phyloP scores from a whole-genome alignment of 23 tunicate genomes.

The Ciona savignyi region DNA sequence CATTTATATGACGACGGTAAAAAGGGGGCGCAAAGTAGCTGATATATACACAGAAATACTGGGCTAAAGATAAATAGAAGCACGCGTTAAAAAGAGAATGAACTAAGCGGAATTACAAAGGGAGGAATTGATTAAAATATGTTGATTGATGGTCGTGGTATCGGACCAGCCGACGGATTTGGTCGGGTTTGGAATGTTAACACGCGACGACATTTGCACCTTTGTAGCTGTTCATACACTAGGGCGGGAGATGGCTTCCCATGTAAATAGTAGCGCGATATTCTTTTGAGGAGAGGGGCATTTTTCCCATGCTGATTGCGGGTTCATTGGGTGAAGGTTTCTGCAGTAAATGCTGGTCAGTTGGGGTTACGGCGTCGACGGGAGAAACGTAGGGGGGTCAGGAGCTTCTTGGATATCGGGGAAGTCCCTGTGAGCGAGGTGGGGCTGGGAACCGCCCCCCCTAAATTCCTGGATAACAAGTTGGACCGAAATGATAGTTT shows the following conservation, averaged over 20 bases:
- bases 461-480: not conserved
- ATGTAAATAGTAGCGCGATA: too few relatives aligned
- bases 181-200: not conserved
- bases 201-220: too few relatives aligned
- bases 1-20: not conserved
- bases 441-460: constrained; percentile 22
- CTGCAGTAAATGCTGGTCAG: too few relatives aligned
- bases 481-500: constrained; percentile 3
- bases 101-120: not conserved
- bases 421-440: constrained; percentile 1
- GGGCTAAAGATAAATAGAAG: not conserved
- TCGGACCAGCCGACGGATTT: not conserved
- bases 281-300: too few relatives aligned
- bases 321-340: too few relatives aligned
- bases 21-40: not conserved
- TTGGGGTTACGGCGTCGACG: not conserved
- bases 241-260: too few relatives aligned
- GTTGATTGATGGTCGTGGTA: not conserved
- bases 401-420: constrained; percentile 10
- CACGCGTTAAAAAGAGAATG: not conserved
- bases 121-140: not conserved
- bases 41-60: not conserved
- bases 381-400: constrained; percentile 4
- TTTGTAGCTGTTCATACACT: too few relatives aligned
- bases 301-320: too few relatives aligned